Evolutionary conservation across 2,113 vertebrate genomes (phyloP), one percentile per base, ranked within the genome.

Genomic region (Callionymus lyra): DNA sequence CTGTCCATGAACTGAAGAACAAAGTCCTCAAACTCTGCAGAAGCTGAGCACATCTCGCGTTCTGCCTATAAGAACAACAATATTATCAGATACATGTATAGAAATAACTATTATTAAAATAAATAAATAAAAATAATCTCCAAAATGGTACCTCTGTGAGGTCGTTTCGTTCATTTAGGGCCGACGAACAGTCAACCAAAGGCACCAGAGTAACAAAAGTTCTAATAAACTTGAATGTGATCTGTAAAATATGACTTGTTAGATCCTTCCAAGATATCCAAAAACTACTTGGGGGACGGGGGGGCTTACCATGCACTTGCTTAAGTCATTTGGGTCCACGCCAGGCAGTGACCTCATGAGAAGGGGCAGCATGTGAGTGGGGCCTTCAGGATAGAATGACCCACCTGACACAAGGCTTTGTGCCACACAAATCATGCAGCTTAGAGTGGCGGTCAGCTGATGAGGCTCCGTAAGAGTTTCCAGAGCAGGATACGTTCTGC

Each of bases 191-290:
- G 73, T 99, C 95, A 69, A 98, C 93, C 89, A 99, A 97, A 95
- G 95, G 95, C 90, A 99, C 92, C 76, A 99, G 86, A 78, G 94
- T 95, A 72, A 93, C 91, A 90, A 99, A 99, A 1, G 95, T 98
- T 81, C 94, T 94, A 79, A 99, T 98, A 76, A 99, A 98, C 58
- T 99, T 94, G 89, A 99, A 98, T 80, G 95, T 99, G 79, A 99
- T 97, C 95, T 99, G 78, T 50, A 43, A 82, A 3, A 41, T 5
- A 63, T 57, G 5, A 34, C 50, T 2, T 10, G 10, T 16, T 31
- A 36, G 41, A 19, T 2, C 35, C 47, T 36, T 31, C 1, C 5
- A 11, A 35, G 3, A 19, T 27, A 27, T 27, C 8, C 21, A 37
- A 31, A 10, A 21, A 18, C 16, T 12, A 6, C 33, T 4, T 10